Conservation (phyloP, 2,797 vertebrate species). For the Hemibagrus guttatus region DNA sequence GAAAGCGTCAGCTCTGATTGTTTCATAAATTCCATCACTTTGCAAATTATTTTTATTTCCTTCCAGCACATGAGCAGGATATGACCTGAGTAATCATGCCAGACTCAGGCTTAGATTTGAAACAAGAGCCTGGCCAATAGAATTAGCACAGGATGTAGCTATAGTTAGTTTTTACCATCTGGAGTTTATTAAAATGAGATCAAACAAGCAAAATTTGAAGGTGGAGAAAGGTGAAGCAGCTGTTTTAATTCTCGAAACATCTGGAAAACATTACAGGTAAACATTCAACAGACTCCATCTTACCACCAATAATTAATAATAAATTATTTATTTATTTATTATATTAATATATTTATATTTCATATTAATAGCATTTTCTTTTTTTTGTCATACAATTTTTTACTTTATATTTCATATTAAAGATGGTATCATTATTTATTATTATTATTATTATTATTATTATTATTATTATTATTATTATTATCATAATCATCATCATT, state of each 20-base stretch:
- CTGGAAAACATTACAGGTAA: not conserved
- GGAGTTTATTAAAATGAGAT: not conserved
- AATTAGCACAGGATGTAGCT: not conserved
- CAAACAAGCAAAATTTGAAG: not conserved
- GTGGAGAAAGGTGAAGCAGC: not conserved
- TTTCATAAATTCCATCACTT: slow-evolving; percentile 3
- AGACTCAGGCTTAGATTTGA: slow-evolving; percentile 10
- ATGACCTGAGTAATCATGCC: not conserved
- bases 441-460: not conserved
- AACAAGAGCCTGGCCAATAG: not conserved
- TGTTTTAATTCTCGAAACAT: not conserved
- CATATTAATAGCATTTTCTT: not conserved
- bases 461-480: not conserved
- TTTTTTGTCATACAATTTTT: not conserved
- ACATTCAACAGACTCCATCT: not conserved
- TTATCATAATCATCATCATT: not conserved
- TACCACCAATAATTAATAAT: too few species aligned
- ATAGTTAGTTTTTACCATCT: not conserved
- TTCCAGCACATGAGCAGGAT: not conserved
- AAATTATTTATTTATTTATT: not conserved
- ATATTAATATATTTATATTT: not conserved
- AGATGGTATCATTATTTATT: too few species aligned
- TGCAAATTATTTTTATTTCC: slow-evolving; percentile 12
- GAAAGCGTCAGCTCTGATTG: not conserved
- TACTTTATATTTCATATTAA: not conserved